These are phyloP conservation scores for Platyrinchus mystaceus DNA, from an alignment of 2,797 vertebrate species.

Conservation along the genomic window DNA sequence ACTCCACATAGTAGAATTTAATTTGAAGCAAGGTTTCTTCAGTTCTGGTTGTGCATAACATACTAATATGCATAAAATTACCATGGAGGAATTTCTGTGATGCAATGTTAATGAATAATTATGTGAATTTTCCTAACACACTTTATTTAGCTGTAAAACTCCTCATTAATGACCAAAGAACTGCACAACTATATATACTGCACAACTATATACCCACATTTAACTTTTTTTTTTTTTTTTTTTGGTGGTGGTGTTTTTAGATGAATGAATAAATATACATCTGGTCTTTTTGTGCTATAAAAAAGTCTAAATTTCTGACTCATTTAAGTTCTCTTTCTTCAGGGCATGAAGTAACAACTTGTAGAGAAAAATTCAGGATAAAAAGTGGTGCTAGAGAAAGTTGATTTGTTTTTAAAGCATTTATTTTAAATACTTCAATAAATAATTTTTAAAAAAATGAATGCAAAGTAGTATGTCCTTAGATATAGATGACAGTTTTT, in stretches of 20 bases:
- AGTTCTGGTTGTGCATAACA: not conserved
- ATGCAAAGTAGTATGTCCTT: not conserved
- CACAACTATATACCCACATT: too few species aligned
- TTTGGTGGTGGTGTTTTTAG: not conserved
- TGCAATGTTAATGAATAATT: not conserved
- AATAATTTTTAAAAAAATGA: not conserved
- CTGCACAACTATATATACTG: not conserved
- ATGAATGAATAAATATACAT: not conserved
- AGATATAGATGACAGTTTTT: not conserved
- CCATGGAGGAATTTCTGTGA: not conserved
- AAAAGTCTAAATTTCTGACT: not conserved
- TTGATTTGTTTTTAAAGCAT: not conserved
- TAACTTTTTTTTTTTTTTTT: too few species aligned
- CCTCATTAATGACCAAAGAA: not conserved
- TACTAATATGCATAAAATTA: not conserved
- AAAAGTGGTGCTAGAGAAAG: not conserved
- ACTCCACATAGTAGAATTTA: not conserved
- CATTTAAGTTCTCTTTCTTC: not conserved
- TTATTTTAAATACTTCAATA: not conserved
- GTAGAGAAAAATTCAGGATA: not conserved
- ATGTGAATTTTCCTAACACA: not conserved
- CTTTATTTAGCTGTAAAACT: not conserved
- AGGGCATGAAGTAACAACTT: not conserved
- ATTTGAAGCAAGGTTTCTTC: not conserved
- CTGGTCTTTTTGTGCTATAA: not conserved